phyloP scores from a whole-genome alignment of 2,113 vertebrate genomes.

The Blennius ocellaris region DNA sequence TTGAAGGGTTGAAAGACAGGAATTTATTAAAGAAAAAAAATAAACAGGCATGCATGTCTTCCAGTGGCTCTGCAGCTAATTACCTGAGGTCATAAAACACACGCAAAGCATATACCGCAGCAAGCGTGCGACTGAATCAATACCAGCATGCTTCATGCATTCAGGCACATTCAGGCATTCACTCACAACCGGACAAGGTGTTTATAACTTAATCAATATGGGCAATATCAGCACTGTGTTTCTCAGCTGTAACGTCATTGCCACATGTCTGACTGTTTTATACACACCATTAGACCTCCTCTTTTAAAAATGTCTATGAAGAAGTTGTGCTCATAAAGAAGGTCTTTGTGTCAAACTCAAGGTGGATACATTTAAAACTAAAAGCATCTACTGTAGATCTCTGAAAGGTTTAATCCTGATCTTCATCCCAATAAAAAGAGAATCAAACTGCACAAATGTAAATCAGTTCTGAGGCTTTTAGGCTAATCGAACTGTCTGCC shows the following conservation, averaged over 20 bases:
- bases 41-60: constrained; percentile 25
- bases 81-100: constrained; percentile 50
- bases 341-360: background rate
- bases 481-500: constrained; percentile 66
- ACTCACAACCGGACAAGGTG: constrained; percentile 36
- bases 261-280: constrained; percentile 21
- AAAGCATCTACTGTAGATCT: constrained; percentile 4
- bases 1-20: constrained; percentile 29
- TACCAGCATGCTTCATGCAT: constrained; percentile 28
- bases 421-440: background rate
- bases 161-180: constrained; percentile 4
- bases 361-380: constrained; percentile 2
- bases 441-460: constrained; percentile 38
- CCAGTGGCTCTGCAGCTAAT: constrained; percentile 47
- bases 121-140: constrained; percentile 53
- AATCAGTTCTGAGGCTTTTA: constrained; percentile 63
- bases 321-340: background rate
- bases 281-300: constrained; percentile 18
- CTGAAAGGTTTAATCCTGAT: constrained; percentile 17
- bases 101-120: constrained; percentile 44
- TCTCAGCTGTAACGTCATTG: constrained; percentile 37
- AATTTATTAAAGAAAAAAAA: constrained; percentile 6
- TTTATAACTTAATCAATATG: constrained; percentile 66
- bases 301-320: background rate
- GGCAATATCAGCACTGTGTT: constrained; percentile 42